A percentile compares a stretch with the other conserved stretches of the same genome.
Evolutionary conservation across 2,888 invertebrate species (phyloP).

Genomic region (Sturmia bella): DNA sequence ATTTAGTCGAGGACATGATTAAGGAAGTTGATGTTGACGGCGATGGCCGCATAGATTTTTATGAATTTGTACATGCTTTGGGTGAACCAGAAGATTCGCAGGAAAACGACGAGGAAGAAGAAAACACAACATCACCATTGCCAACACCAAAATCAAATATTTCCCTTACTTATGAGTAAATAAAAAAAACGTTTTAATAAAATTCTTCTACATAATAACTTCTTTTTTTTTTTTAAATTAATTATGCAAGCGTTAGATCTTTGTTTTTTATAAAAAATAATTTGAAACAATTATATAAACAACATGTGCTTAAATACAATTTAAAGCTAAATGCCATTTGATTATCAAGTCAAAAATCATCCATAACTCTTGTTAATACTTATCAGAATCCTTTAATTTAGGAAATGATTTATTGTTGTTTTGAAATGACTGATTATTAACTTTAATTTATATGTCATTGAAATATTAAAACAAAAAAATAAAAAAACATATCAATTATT

Average conservation of each 20-base stretch:
- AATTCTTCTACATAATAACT: conserved; percentile 19
- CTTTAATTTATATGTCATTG: conserved; percentile 9
- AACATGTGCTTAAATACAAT: too few relatives aligned
- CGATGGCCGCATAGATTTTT: conserved; percentile 95
- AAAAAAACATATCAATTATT: conserved; percentile 58
- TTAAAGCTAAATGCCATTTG: too few relatives aligned
- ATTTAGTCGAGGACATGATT: conserved; percentile 95
- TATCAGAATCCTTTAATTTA: background rate
- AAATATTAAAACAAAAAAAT: background rate
- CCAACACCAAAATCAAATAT: conserved; percentile 80
- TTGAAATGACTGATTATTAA: background rate
- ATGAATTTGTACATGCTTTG: conserved; percentile 92
- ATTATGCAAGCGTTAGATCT: too few relatives aligned
- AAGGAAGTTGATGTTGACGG: conserved; percentile 97
- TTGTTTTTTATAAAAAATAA: too few relatives aligned
- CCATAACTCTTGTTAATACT: too few relatives aligned
- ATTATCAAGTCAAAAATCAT: too few relatives aligned
- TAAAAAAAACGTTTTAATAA: conserved; percentile 24
- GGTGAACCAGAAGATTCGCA: conserved; percentile 92
- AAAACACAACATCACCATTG: conserved; percentile 82
- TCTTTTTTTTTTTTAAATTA: too few relatives aligned
- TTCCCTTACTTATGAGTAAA: conserved; percentile 77
- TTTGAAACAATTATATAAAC: too few relatives aligned
- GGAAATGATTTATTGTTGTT: conserved; percentile 15
- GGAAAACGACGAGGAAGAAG: conserved; percentile 88